These are phyloP conservation scores for Phrynocephalus guinanensis DNA, from an alignment of 2,797 vertebrate genomes.

Conservation along the genomic window DNA sequence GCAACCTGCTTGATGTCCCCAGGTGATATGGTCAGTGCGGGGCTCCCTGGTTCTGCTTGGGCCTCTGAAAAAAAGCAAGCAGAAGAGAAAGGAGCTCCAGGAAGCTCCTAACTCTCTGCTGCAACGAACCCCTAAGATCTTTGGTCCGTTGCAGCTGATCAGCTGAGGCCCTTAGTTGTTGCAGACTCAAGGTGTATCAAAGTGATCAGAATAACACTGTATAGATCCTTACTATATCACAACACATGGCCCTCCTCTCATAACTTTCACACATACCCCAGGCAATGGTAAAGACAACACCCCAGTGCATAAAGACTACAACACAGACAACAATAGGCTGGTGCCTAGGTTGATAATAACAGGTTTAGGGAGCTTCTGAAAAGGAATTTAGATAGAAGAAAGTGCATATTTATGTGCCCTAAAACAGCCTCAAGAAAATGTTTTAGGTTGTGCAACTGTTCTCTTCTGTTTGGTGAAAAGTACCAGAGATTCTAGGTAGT, in stretches of 20 bases:
- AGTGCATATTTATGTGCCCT: not conserved
- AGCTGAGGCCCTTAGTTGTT: too few species aligned
- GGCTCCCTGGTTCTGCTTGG: too few species aligned
- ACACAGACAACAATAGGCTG: not conserved
- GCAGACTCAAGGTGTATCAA: not conserved
- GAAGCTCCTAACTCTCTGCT: too few species aligned
- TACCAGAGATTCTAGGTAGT: not conserved
- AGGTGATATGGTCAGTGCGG: too few species aligned
- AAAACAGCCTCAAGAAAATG: not conserved
- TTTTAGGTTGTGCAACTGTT: not conserved
- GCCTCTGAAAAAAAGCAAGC: too few species aligned
- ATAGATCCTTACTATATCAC: not conserved
- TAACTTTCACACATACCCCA: too few species aligned
- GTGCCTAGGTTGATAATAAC: not conserved
- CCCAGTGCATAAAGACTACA: not conserved
- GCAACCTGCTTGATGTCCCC: too few species aligned
- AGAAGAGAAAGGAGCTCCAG: too few species aligned
- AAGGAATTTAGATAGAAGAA: not conserved
- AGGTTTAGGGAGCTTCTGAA: too few species aligned
- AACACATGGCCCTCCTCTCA: too few species aligned
- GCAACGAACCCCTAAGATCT: too few species aligned
- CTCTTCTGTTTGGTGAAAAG: constrained; percentile 29
- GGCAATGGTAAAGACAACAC: not conserved
- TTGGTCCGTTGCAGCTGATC: too few species aligned
- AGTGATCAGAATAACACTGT: not conserved